A percentile compares a stretch with the other conserved stretches of the same genome.
phyloP scores from a whole-genome alignment of 2,113 vertebrate genomes.

The Silurus asotus region DNA sequence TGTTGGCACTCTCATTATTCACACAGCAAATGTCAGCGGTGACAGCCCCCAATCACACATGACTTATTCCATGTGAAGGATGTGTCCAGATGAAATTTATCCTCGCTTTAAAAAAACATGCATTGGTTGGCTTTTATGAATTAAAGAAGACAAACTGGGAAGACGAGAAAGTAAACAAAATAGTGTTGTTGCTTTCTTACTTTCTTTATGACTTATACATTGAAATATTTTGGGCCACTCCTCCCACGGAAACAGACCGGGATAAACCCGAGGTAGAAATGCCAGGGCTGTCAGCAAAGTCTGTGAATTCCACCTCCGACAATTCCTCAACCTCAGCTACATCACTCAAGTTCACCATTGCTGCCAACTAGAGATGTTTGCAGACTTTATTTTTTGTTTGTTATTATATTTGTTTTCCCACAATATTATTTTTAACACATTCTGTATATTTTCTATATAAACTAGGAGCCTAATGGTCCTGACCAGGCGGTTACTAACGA shows the following conservation, averaged over 20 bases:
- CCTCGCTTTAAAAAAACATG: background rate
- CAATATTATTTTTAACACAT: background rate
- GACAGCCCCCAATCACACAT: slow-evolving; percentile 50
- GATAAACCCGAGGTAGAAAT: background rate
- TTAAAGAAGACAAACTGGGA: background rate
- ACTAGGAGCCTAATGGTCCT: background rate
- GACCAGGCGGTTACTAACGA: background rate
- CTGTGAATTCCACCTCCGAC: background rate
- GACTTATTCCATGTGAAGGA: slow-evolving; percentile 28
- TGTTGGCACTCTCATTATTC: slow-evolving; percentile 54
- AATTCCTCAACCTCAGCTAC: background rate
- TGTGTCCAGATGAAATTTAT: slow-evolving; percentile 10
- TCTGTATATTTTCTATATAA: background rate
- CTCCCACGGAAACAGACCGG: background rate
- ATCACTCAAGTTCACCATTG: background rate
- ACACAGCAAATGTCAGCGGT: slow-evolving; percentile 62
- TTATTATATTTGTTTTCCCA: background rate
- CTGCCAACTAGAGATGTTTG: background rate
- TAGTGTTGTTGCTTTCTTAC: background rate
- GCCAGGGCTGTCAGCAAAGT: background rate
- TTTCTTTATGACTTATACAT: background rate
- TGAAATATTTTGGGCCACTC: background rate
- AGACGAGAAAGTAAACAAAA: slow-evolving; percentile 3
- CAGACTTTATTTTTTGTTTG: background rate
- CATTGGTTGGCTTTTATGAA: background rate